phyloP scores from a whole-genome alignment of 2,888 invertebrate genomes.

The Nomada fucata region DNA sequence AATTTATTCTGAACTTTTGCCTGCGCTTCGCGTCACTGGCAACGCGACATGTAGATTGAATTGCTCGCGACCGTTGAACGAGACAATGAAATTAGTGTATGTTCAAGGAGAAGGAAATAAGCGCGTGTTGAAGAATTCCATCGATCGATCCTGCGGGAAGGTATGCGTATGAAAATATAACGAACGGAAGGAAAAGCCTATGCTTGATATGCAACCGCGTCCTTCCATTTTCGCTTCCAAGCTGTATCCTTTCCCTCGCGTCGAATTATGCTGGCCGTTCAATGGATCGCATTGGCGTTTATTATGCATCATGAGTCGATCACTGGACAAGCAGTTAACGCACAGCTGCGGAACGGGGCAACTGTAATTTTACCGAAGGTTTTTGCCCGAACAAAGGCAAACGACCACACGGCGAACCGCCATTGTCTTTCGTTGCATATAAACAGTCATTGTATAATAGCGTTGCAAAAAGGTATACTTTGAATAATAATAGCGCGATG shows the following conservation, averaged over 20 bases:
- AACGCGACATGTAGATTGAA: too few species aligned
- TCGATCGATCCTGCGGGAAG: background rate
- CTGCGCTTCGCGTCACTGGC: too few species aligned
- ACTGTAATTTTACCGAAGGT: constrained; percentile 20
- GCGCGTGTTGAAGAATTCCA: too few species aligned
- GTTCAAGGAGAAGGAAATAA: too few species aligned
- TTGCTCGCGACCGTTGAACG: too few species aligned
- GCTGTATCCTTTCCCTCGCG: constrained; percentile 15
- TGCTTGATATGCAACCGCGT: constrained; percentile 7
- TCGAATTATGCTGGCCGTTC: constrained; percentile 16
- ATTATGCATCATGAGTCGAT: constrained; percentile 31
- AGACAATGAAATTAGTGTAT: too few species aligned
- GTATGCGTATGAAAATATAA: background rate
- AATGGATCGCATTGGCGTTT: constrained; percentile 26
- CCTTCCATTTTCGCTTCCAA: constrained; percentile 4
- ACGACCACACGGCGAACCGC: background rate
- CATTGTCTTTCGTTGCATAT: background rate
- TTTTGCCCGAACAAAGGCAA: constrained; percentile 5
- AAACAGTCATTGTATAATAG: background rate
- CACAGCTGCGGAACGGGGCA: constrained; percentile 26
- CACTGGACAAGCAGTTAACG: constrained; percentile 33
- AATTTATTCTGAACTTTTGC: too few species aligned
- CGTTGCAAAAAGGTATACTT: too few species aligned
- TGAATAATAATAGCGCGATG: too few species aligned
- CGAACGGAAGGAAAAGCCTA: constrained; percentile 11